phyloP scores from a whole-genome alignment of 2,888 invertebrate genomes.

The Leptinotarsa rubiginosa region DNA sequence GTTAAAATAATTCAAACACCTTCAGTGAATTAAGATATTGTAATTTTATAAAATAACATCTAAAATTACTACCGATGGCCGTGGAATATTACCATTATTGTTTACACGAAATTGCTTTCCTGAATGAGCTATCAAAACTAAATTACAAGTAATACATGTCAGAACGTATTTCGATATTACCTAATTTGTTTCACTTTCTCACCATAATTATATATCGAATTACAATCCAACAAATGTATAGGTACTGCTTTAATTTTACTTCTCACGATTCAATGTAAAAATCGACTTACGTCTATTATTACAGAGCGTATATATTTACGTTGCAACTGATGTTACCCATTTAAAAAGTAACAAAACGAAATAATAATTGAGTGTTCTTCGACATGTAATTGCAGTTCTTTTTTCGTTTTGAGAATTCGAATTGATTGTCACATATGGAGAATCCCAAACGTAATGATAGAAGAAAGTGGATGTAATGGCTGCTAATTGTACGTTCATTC shows the following conservation, averaged over 20 bases:
- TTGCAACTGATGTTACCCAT: slow-evolving; percentile 9
- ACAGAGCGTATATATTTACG: slow-evolving; percentile 7
- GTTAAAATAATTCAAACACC: too few relatives aligned
- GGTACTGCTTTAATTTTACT: neutral
- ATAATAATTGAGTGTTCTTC: slow-evolving; percentile 11
- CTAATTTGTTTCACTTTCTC: neutral
- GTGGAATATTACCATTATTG: neutral
- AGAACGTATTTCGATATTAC: slow-evolving; percentile 1
- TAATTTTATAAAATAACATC: too few relatives aligned
- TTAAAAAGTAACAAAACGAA: slow-evolving; percentile 7
- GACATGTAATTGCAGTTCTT: neutral
- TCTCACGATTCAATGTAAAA: slow-evolving; percentile 9
- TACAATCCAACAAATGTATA: slow-evolving; percentile 4
- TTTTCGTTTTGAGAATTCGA: neutral
- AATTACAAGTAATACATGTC: neutral
- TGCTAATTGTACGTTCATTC: neutral
- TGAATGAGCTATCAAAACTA: neutral
- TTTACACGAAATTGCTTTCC: neutral
- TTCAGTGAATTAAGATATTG: too few relatives aligned
- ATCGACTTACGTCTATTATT: neutral
- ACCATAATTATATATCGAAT: neutral
- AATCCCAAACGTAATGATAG: slow-evolving; percentile 4
- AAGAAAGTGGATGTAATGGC: neutral
- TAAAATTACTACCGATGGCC: neutral
- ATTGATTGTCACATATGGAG: slow-evolving; percentile 13